Base-by-base conservation (phyloP, 2,888 invertebrate species). In the Adela reaumurella region DNA sequence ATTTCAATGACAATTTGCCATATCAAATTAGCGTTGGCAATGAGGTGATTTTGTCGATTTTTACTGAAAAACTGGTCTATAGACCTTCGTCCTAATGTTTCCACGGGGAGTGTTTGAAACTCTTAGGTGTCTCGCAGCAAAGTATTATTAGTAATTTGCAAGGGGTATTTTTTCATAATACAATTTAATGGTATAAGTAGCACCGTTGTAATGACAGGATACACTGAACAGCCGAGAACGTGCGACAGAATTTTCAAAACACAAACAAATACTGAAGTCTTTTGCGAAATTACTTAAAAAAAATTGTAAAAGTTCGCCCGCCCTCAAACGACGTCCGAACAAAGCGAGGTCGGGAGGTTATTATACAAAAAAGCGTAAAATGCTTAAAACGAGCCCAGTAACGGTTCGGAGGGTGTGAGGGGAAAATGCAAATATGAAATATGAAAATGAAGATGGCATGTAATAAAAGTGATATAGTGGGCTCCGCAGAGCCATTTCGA, bases 401-500 rank as follows among this genome's bases (percentile, higher is more conserved):
- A 43, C 43, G 43, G 18, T 43, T 43, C 43, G 56, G 49, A 20
- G 51, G 43, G 47, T 52, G 58, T 57, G 60, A 56, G 65, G 62
- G 70, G 68, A 68, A 69, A 81, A 81, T 78, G 78, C 78, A 78
- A 78, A 78, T 78, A 78, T 78, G 78, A 78, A 78, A 82, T 82
- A 82, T 82, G 82, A 83, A 82, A 82, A 83, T 82, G 83, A 83
- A 83, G 83, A 83, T 83, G 83, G 81, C 77, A 85, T 83, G 85
- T 86, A 86, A 86, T 86, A 87, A 86, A 87, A 86, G 84, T 86
- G 86, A 87, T 86, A 85, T 86, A 87, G 81, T 83, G 83, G 84
- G 83, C 86, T 85, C 86, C 83, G 83, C 83, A 83, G 86, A 81
- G 86, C 86, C 86, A 85, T 87, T 86, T 82, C 83, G 81, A 79